Percentiles rank a stretch among this genome's conserved stretches.
phyloP scores from a whole-genome alignment of 2,888 invertebrate species.

The Elgonia sp. region DNA sequence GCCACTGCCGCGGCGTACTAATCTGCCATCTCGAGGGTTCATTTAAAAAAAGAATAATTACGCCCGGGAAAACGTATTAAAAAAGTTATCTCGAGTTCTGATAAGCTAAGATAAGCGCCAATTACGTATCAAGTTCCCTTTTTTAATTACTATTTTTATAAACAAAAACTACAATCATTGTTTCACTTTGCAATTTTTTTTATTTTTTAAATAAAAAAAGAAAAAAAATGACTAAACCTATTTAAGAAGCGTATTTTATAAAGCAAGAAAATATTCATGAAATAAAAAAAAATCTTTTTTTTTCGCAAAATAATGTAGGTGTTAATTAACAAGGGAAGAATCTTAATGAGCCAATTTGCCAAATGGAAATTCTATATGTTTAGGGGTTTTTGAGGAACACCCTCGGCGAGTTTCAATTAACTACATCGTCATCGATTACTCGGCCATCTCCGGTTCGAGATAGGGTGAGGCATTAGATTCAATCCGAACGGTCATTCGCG shows the following conservation, averaged over 20 bases:
- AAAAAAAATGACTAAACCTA: too few species aligned
- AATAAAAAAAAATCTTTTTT: neutral
- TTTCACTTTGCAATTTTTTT: neutral
- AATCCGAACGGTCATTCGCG: conserved; percentile 44
- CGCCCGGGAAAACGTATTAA: conserved; percentile 38
- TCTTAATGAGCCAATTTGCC: conserved; percentile 23
- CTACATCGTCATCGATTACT: conserved; percentile 45
- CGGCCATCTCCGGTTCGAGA: neutral
- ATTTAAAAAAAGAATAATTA: conserved; percentile 62
- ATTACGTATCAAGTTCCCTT: conserved; percentile 40
- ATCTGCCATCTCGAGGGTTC: conserved; percentile 66
- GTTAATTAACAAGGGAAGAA: neutral
- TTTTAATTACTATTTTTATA: conserved; percentile 13
- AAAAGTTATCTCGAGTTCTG: conserved; percentile 57
- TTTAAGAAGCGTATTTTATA: too few species aligned
- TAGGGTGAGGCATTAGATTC: conserved; percentile 25
- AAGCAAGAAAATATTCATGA: neutral
- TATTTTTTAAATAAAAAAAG: neutral
- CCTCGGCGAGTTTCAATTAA: conserved; percentile 47
- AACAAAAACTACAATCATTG: neutral
- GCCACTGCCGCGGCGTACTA: conserved; percentile 18
- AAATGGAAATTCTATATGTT: neutral
- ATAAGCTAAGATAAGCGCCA: conserved; percentile 42
- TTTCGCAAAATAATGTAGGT: neutral
- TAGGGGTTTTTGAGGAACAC: conserved; percentile 31